These are phyloP conservation scores for Portevinia maculata DNA, from an alignment of 2,888 invertebrate genomes.

Conservation along the genomic window DNA sequence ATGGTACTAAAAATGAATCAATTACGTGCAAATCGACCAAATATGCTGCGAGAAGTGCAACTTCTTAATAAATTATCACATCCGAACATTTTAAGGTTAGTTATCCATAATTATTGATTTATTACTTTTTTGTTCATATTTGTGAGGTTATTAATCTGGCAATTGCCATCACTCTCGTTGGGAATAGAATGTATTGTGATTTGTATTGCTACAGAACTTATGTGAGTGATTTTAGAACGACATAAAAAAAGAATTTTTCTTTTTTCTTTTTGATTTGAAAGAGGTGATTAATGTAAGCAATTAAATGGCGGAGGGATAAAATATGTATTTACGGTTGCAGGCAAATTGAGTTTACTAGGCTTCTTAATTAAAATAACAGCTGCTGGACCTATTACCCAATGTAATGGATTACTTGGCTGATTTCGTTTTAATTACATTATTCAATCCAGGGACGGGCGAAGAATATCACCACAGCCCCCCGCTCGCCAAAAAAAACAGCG, in stretches of 20 bases:
- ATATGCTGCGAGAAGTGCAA: slow-evolving; percentile 98
- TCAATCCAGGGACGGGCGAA: no score
- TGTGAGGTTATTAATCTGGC: slow-evolving; percentile 4
- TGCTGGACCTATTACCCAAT: not conserved
- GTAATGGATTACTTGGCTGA: no score
- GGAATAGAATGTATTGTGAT: slow-evolving; percentile 26
- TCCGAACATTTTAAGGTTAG: slow-evolving; percentile 95
- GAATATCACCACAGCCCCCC: no score
- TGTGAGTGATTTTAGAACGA: slow-evolving; percentile 17
- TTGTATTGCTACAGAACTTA: slow-evolving; percentile 36
- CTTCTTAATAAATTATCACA: slow-evolving; percentile 97
- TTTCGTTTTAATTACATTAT: no score
- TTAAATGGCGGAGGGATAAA: not conserved
- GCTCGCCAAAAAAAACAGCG: no score
- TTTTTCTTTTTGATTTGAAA: slow-evolving; percentile 27
- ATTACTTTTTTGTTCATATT: slow-evolving; percentile 4
- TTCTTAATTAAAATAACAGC: no score
- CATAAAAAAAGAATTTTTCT: slow-evolving; percentile 4
- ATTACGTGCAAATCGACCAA: slow-evolving; percentile 95
- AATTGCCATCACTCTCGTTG: slow-evolving; percentile 2
- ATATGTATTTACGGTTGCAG: not conserved
- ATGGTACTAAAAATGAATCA: slow-evolving; percentile 99
- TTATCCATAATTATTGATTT: slow-evolving; percentile 45
- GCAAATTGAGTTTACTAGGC: no score
- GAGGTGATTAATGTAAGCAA: slow-evolving; percentile 22